Percentiles rank a stretch among this genome's conserved stretches.
Conservation (phyloP, 2,113 vertebrate genomes). For the Trichechus manatus region DNA sequence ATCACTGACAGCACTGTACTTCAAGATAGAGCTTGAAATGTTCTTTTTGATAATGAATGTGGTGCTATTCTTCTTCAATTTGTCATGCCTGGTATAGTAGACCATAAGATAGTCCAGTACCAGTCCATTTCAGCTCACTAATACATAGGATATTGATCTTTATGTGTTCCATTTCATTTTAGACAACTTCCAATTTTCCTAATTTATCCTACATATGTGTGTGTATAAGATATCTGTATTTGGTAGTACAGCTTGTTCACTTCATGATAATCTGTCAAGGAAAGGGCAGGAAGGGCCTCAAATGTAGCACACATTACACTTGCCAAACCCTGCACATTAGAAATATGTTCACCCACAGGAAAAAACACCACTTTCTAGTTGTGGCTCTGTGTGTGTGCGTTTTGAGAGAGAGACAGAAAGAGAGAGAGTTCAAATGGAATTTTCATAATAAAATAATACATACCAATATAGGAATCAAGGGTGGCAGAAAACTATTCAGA, state of each 20-base stretch:
- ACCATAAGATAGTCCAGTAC: too few relatives aligned
- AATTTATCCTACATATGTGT: background rate
- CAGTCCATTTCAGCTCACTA: too few relatives aligned
- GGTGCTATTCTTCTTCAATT: too few relatives aligned
- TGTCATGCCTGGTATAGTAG: too few relatives aligned
- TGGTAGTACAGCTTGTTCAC: background rate
- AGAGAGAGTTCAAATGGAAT: background rate
- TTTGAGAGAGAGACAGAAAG: background rate
- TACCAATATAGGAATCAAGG: background rate
- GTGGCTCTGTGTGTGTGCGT: background rate
- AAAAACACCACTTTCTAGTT: background rate
- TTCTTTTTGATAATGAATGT: too few relatives aligned
- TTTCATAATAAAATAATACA: background rate
- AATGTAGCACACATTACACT: background rate
- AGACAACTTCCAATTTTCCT: too few relatives aligned
- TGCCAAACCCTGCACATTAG: background rate
- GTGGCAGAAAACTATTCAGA: background rate
- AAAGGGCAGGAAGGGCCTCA: background rate
- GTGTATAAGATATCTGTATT: background rate
- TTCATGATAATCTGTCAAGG: background rate
- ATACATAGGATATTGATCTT: too few relatives aligned
- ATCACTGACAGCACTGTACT: too few relatives aligned
- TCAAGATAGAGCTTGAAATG: too few relatives aligned
- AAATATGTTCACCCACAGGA: background rate
- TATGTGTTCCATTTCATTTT: too few relatives aligned